These are phyloP conservation scores for Hippoglossus stenolepis DNA, from an alignment of 2,113 vertebrate genomes.

Conservation along the genomic window DNA sequence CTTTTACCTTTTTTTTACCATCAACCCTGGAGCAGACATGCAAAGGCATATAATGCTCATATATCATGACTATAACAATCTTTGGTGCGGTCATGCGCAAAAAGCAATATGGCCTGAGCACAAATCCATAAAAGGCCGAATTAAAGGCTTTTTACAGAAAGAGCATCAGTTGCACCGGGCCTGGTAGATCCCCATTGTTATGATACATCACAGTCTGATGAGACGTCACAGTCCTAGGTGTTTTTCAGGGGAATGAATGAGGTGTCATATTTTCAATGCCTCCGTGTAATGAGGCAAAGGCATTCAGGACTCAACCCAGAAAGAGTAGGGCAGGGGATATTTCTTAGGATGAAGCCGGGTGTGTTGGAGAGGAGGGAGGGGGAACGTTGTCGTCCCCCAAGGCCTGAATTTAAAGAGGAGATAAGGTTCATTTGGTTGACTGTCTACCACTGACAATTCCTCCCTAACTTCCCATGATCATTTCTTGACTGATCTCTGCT, in stretches of 20 bases:
- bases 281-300: background rate
- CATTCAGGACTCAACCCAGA: background rate
- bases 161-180: constrained; percentile 1
- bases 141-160: constrained; percentile 16
- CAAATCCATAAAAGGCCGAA: constrained; percentile 19
- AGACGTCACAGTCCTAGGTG: background rate
- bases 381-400: background rate
- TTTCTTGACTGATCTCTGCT: constrained; percentile 35
- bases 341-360: background rate
- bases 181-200: background rate
- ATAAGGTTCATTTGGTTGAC: constrained; percentile 25
- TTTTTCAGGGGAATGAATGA: background rate
- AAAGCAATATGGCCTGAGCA: constrained; percentile 3
- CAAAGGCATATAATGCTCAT: background rate
- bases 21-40: constrained; percentile 1
- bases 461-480: constrained; percentile 14
- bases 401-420: constrained; percentile 8
- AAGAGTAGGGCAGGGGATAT: background rate
- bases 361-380: background rate
- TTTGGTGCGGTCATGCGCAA: constrained; percentile 14
- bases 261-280: background rate
- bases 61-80: constrained; percentile 14
- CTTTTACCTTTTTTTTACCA: background rate
- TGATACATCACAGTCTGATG: constrained; percentile 6
- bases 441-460: constrained; percentile 5